A percentile compares a stretch with the other conserved stretches of the same genome.
Evolutionary conservation across 2,888 invertebrate species (phyloP).

Genomic region (Erannis defoliaria): DNA sequence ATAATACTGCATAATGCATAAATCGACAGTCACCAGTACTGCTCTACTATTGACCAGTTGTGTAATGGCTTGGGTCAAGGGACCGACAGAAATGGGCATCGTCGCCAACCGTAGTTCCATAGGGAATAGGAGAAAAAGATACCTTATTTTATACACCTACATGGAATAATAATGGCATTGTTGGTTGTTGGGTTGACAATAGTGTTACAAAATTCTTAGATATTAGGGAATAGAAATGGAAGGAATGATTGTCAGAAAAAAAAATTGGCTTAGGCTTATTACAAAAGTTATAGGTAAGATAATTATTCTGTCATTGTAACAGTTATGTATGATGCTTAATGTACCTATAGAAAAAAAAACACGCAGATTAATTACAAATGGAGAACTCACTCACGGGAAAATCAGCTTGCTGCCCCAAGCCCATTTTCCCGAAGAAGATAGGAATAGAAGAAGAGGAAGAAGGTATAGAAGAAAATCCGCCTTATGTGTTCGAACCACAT

Average conservation of each 20-base stretch:
- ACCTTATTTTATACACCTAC: constrained; percentile 23
- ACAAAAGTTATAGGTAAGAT: background rate
- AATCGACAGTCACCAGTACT: constrained; percentile 49
- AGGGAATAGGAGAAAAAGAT: constrained; percentile 48
- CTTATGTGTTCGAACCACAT: too few species aligned
- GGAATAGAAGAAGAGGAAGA: too few species aligned
- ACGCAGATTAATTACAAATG: too few species aligned
- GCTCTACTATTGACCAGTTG: constrained; percentile 55
- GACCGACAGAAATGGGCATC: constrained; percentile 63
- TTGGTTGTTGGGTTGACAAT: constrained; percentile 14
- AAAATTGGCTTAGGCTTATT: too few species aligned
- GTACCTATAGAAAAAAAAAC: too few species aligned
- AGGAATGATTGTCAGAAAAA: too few species aligned
- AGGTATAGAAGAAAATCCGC: too few species aligned
- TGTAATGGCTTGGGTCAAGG: constrained; percentile 70
- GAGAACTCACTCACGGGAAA: too few species aligned
- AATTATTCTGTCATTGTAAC: too few species aligned
- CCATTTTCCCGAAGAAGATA: too few species aligned
- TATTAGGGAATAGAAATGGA: constrained; percentile 3
- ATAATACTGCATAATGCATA: constrained; percentile 59
- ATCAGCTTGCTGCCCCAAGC: too few species aligned
- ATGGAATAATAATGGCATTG: constrained; percentile 26
- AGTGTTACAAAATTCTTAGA: constrained; percentile 11
- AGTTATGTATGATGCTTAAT: too few species aligned
- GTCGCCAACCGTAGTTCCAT: constrained; percentile 57